Evolutionary conservation across 2,797 vertebrate species (phyloP).

Genomic region (Acanthopagrus latus): DNA sequence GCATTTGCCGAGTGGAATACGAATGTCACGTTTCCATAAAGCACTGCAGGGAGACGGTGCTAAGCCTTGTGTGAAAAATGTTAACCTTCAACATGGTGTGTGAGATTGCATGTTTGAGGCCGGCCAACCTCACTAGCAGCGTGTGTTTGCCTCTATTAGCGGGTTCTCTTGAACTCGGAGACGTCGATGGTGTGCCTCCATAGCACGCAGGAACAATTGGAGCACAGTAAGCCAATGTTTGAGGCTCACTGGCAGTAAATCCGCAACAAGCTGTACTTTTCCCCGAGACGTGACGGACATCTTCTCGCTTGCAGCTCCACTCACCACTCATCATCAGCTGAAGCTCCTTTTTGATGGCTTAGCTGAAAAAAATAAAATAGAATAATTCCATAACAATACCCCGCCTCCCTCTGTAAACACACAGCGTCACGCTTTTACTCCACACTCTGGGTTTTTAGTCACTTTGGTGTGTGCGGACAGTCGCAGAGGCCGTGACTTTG

Average conservation of each 20-base stretch:
- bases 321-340: constrained; percentile 24
- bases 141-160: not conserved
- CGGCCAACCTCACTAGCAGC: constrained; percentile 32
- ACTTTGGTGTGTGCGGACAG: constrained; percentile 50
- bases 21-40: constrained; percentile 63
- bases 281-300: constrained; percentile 6
- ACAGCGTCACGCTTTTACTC: constrained; percentile 28
- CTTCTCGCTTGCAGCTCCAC: not conserved
- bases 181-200: constrained; percentile 17
- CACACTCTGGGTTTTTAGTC: constrained; percentile 33
- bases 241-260: constrained; percentile 51
- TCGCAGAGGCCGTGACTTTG: constrained; percentile 59
- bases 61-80: constrained; percentile 57
- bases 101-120: constrained; percentile 34
- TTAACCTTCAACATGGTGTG: constrained; percentile 57
- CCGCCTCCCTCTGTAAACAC: constrained; percentile 30
- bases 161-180: constrained; percentile 18
- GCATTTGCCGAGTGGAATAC: constrained; percentile 41
- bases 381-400: constrained; percentile 39
- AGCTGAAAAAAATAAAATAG: constrained; percentile 31
- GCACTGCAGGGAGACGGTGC: constrained; percentile 55
- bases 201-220: constrained; percentile 28
- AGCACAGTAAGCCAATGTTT: constrained; percentile 21
- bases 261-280: constrained; percentile 32
- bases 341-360: constrained; percentile 28